Conservation (phyloP, 2,888 invertebrate genomes). For the Slavum lentiscoides region DNA sequence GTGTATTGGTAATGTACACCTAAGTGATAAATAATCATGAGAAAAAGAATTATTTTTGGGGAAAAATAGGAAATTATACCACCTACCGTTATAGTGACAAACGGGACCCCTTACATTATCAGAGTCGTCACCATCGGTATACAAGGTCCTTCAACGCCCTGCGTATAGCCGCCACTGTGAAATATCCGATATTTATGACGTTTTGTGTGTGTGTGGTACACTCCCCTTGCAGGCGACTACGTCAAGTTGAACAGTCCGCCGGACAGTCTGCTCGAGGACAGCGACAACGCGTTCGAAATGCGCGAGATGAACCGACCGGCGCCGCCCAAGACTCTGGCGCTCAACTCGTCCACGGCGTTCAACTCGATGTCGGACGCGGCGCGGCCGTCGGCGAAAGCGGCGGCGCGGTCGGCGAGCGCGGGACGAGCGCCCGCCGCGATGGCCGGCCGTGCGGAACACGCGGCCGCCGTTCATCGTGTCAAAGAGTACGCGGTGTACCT, state of each 20-base stretch:
- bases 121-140: no score
- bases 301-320: slow-evolving; percentile 57
- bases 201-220: no score
- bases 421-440: slow-evolving; percentile 60
- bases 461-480: slow-evolving; percentile 62
- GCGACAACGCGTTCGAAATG: slow-evolving; percentile 58
- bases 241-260: slow-evolving; percentile 67
- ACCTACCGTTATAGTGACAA: no score
- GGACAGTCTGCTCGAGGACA: slow-evolving; percentile 67
- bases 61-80: no score
- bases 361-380: slow-evolving; percentile 33
- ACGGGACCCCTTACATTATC: no score
- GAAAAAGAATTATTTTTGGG: no score
- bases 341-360: slow-evolving; percentile 54
- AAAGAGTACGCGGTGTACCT: slow-evolving; percentile 64
- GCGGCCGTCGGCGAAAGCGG: slow-evolving; percentile 15
- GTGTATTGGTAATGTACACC: no score
- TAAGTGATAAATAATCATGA: no score
- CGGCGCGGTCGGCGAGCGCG: slow-evolving; percentile 65
- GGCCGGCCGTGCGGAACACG: slow-evolving; percentile 56
- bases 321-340: slow-evolving; percentile 57
- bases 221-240: slow-evolving; percentile 57
- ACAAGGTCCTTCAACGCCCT: no score
- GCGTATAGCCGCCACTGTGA: no score
- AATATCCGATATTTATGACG: no score